These are phyloP conservation scores for Diarsia brunnea DNA, from an alignment of 2,888 invertebrate species.

Conservation along the genomic window DNA sequence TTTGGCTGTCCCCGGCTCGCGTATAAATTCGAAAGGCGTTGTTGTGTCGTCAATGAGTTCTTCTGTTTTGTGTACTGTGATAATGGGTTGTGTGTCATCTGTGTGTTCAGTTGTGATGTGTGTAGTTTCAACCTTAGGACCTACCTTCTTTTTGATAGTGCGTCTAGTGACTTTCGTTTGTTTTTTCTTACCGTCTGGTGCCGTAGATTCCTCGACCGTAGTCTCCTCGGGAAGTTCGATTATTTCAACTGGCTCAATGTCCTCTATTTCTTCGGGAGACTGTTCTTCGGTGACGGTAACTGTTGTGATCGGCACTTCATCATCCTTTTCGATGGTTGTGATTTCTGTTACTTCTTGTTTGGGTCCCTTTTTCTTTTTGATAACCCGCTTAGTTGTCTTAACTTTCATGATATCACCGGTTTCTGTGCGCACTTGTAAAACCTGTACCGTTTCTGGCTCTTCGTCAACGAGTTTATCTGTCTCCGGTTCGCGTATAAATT, in stretches of 20 bases:
- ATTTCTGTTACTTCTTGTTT: slow-evolving; percentile 60
- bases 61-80: slow-evolving; percentile 13
- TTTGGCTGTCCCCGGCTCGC: not conserved
- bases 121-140: too few relatives aligned
- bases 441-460: too few relatives aligned
- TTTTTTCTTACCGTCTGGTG: slow-evolving; percentile 73
- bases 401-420: too few relatives aligned
- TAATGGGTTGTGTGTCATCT: too few relatives aligned
- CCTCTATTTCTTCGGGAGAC: slow-evolving; percentile 9
- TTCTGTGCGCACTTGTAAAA: too few relatives aligned
- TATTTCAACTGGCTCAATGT: slow-evolving; percentile 50
- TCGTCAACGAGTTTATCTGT: too few relatives aligned
- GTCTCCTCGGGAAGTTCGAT: slow-evolving; percentile 70
- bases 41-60: not conserved
- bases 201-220: slow-evolving; percentile 55
- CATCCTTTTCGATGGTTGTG: slow-evolving; percentile 56
- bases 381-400: too few relatives aligned
- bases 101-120: too few relatives aligned
- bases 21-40: not conserved
- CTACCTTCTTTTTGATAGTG: too few relatives aligned
- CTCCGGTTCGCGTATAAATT: too few relatives aligned
- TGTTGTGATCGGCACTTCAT: slow-evolving; percentile 40
- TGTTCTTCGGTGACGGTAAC: slow-evolving; percentile 70
- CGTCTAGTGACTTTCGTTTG: slow-evolving; percentile 31
- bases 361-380: slow-evolving; percentile 48